These are phyloP conservation scores for Cheirogaleus major DNA, from an alignment of 2,797 vertebrate genomes.

Conservation along the genomic window DNA sequence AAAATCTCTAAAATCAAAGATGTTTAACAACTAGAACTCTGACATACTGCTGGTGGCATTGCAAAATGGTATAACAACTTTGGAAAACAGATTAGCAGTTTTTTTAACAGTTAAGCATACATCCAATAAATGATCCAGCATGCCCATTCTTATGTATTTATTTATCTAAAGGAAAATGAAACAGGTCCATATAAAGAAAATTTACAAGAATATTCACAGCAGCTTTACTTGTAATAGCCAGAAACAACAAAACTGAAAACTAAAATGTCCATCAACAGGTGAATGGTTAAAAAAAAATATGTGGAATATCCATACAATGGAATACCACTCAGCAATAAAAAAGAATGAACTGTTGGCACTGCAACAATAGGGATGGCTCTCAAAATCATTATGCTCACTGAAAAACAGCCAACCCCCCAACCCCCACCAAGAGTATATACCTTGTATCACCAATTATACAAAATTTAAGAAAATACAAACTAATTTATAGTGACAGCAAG, in stretches of 20 bases:
- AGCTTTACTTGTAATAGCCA: neutral
- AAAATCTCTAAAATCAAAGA: slow-evolving; percentile 50
- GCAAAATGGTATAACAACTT: neutral
- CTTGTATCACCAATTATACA: neutral
- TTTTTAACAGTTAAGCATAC: neutral
- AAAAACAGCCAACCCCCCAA: neutral
- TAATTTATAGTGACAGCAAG: neutral
- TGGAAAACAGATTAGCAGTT: neutral
- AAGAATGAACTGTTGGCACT: neutral
- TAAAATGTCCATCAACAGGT: neutral
- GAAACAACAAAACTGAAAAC: neutral
- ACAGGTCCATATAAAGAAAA: neutral
- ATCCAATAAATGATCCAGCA: neutral
- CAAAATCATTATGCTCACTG: neutral
- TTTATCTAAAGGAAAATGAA: neutral
- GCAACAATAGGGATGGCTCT: neutral
- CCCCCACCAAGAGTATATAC: neutral
- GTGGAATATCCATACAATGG: neutral
- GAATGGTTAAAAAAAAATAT: neutral
- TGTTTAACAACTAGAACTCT: neutral
- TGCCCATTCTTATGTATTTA: neutral
- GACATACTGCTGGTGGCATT: neutral
- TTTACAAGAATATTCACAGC: neutral
- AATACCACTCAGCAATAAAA: neutral
- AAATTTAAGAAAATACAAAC: neutral